Evolutionary conservation across 2,888 invertebrate genomes (phyloP).

Genomic region (Meandrusa payeni): DNA sequence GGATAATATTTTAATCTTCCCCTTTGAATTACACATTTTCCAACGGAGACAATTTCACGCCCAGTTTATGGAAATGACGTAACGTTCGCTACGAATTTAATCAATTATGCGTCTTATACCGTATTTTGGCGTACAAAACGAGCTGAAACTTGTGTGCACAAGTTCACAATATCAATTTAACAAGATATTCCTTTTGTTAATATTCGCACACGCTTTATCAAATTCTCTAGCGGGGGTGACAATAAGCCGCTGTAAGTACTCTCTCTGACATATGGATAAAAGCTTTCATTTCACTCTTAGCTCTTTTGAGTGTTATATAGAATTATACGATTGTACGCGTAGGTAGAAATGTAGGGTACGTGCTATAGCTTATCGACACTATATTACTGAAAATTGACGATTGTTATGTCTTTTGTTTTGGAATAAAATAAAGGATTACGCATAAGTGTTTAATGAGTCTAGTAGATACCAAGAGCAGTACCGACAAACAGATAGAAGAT

Average conservation of each 20-base stretch:
- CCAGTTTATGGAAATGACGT: slow-evolving; percentile 54
- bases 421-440: no score
- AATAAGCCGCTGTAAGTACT: slow-evolving; percentile 81
- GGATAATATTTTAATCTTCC: slow-evolving; percentile 83
- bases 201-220: slow-evolving; percentile 82
- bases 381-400: no score
- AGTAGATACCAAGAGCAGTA: no score
- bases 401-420: no score
- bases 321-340: slow-evolving; percentile 32
- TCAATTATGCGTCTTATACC: slow-evolving; percentile 46
- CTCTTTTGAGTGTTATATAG: slow-evolving; percentile 67
- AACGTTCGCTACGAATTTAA: slow-evolving; percentile 44
- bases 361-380: slow-evolving; percentile 1
- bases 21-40: slow-evolving; percentile 81
- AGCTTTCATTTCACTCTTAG: slow-evolving; percentile 80
- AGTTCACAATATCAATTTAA: slow-evolving; percentile 74
- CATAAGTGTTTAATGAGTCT: no score
- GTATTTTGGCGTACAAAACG: slow-evolving; percentile 31
- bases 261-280: slow-evolving; percentile 80
- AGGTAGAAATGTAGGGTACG: slow-evolving; percentile 28
- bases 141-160: slow-evolving; percentile 51
- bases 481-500: no score
- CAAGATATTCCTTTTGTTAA: slow-evolving; percentile 82
- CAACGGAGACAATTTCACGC: slow-evolving; percentile 79
- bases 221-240: slow-evolving; percentile 81